Base-by-base conservation (phyloP, 2,888 invertebrate species). In the Cabera pusaria region DNA sequence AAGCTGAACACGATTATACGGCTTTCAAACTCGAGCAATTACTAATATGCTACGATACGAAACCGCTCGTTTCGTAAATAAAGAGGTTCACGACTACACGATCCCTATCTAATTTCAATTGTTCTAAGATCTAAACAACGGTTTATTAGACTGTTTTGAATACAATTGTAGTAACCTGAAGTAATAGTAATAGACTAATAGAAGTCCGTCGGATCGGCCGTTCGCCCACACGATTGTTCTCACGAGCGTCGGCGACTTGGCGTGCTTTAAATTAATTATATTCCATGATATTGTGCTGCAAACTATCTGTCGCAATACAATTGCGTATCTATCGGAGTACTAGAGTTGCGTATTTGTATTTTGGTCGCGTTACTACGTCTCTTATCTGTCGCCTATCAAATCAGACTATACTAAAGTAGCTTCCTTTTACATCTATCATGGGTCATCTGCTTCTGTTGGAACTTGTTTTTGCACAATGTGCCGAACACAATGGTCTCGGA, bases 261-360 rank as follows among this genome's bases (percentile, higher is more conserved):
- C 72, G 68, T 64, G 71, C 62, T 66, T 66, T 64, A 74, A 70
- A 76, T 75, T 72, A 73, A 76, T 71, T 69, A 69, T 56, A 70
- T 69, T 24, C 34, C 21, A 26, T 29, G 34, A 29, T 31, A 76
- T 72, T 69, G 72, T 75, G 71, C 64, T 70, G 73, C 75, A 74
- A 73, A 67, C 4, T 14, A 14, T 14, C 14, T 14, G 14, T 56
- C 54, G 63, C 64, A 67, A 67, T 31, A 34, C 39, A 43, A 39
- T 32, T 8, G 12, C 58, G 52, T 66, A 69, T 64, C 66, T 46
- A 55, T 56, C 42, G 48, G 46, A 55, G 52, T 61, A 63, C 14
- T 14, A 14, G n/a, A n/a, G n/a, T 64, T 64, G 59, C 39, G 25
- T 35, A 21, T 38, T 52, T 41, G 52, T 59, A 79, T 75, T 72